A percentile compares a stretch with the other conserved stretches of the same genome.
phyloP scores from a whole-genome alignment of 2,113 vertebrate species.

The Anguilla rostrata region DNA sequence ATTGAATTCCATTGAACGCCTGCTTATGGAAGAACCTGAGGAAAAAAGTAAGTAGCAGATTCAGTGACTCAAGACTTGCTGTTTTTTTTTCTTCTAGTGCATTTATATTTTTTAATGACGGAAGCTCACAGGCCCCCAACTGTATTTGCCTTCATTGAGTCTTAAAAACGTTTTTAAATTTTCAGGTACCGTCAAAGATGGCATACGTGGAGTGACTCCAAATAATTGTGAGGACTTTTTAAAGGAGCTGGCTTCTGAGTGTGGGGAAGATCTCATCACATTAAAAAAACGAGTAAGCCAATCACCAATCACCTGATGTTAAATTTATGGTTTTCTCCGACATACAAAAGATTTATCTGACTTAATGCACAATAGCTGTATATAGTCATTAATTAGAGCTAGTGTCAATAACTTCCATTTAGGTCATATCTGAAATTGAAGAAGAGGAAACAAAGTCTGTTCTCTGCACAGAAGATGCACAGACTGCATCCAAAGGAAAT shows the following conservation, averaged over 20 bases:
- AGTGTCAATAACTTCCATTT: neutral
- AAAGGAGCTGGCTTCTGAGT: slow-evolving; percentile 49
- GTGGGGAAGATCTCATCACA: slow-evolving; percentile 56
- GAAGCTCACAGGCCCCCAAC: neutral
- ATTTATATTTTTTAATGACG: neutral
- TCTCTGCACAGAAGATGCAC: neutral
- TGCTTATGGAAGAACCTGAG: slow-evolving; percentile 74
- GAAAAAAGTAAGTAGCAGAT: slow-evolving; percentile 56
- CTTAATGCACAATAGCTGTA: neutral
- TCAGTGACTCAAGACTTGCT: neutral
- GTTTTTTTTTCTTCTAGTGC: neutral
- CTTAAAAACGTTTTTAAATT: neutral
- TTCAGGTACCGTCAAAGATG: slow-evolving; percentile 44
- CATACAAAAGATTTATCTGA: no score
- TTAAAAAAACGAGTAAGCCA: slow-evolving; percentile 66
- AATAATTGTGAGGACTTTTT: slow-evolving; percentile 49
- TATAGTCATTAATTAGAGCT: slow-evolving; percentile 9
- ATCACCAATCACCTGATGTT: neutral
- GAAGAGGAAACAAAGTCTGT: slow-evolving; percentile 20
- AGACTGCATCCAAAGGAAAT: neutral
- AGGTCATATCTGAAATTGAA: slow-evolving; percentile 50
- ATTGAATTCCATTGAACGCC: slow-evolving; percentile 69
- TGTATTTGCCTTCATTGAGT: neutral
- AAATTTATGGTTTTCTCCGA: neutral
- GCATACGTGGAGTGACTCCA: slow-evolving; percentile 40